Conservation (phyloP, 2,113 vertebrate species). For the Xenus cinereus region DNA sequence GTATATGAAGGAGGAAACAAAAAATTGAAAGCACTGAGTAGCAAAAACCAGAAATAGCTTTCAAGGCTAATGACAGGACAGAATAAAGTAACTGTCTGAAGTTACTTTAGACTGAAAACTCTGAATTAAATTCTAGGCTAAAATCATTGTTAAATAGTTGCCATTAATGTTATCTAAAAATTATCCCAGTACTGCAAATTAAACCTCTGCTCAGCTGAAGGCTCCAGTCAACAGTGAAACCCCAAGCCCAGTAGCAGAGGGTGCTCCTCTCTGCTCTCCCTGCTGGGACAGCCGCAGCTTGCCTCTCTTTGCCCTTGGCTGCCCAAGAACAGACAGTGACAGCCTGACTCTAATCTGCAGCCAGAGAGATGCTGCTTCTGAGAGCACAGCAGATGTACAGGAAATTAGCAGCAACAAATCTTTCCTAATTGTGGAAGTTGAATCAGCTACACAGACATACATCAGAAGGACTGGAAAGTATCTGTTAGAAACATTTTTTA, state of each 20-base stretch:
- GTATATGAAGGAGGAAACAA: neutral
- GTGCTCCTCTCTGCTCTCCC: neutral
- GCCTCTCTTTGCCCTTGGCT: neutral
- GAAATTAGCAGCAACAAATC: conserved; percentile 4
- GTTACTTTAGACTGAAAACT: neutral
- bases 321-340: neutral
- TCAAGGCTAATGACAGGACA: neutral
- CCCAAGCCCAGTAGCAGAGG: neutral
- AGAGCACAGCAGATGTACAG: neutral
- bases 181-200: neutral
- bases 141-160: neutral
- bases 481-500: neutral
- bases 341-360: neutral
- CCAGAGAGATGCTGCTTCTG: neutral
- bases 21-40: neutral
- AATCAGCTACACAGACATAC: neutral
- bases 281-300: neutral
- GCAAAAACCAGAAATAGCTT: neutral
- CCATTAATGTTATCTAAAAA: neutral
- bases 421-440: conserved; percentile 9
- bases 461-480: neutral
- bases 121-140: neutral
- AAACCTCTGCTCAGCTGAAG: neutral
- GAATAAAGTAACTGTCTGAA: neutral
- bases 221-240: neutral